Conservation (phyloP, 1,140 invertebrate genomes). For the Pseudomyrmex flavicornis region DNA sequence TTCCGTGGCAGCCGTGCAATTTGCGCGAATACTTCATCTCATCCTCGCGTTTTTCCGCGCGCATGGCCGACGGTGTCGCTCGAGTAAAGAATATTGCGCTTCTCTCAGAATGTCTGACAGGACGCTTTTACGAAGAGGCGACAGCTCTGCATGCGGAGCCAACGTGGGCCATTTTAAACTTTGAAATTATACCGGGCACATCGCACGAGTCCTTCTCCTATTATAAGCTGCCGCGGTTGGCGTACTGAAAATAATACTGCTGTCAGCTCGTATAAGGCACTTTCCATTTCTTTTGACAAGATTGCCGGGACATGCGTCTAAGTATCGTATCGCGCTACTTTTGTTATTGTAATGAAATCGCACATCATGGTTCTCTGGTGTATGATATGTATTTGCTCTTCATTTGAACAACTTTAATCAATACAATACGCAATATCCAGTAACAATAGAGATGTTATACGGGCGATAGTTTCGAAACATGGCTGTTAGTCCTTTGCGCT, state of each 20-base stretch:
- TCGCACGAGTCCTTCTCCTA: slow-evolving; percentile 10
- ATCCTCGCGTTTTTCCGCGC: slow-evolving; percentile 49
- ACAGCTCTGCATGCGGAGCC: slow-evolving; percentile 12
- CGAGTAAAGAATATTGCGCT: slow-evolving; percentile 58
- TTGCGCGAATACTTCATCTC: slow-evolving; percentile 54
- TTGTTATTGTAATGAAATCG: slow-evolving; percentile 12
- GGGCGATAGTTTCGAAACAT: neutral
- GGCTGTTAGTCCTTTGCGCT: neutral
- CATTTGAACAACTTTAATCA: slow-evolving; percentile 9
- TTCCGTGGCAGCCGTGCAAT: slow-evolving; percentile 54
- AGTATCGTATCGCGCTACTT: neutral
- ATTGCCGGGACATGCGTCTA: neutral
- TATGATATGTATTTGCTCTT: neutral
- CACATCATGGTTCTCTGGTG: neutral
- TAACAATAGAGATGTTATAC: neutral
- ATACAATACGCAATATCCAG: neutral
- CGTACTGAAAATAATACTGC: slow-evolving; percentile 44
- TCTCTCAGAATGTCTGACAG: slow-evolving; percentile 31
- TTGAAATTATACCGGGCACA: slow-evolving; percentile 55
- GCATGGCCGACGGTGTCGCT: slow-evolving; percentile 30
- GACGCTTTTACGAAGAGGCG: slow-evolving; percentile 44
- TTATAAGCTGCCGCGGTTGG: slow-evolving; percentile 44
- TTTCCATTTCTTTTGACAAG: slow-evolving; percentile 24
- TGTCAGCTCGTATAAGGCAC: slow-evolving; percentile 35
- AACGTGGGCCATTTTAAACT: slow-evolving; percentile 55